Percentiles rank a stretch among this genome's conserved stretches.
Conservation (phyloP, 2,113 vertebrate genomes). For the Hylia prasina region DNA sequence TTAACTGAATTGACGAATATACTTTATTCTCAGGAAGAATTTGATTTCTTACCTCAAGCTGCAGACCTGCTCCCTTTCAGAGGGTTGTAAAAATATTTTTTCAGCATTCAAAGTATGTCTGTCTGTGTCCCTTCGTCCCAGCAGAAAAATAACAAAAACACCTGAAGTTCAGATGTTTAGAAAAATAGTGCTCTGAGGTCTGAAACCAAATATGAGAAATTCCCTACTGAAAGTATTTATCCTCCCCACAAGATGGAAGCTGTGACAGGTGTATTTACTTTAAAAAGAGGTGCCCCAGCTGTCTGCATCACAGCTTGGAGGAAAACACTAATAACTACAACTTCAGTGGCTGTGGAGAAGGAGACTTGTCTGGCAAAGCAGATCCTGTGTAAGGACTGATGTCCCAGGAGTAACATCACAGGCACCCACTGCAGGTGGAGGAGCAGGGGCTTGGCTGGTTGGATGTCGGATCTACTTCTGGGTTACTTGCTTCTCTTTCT, state of each 20-base stretch:
- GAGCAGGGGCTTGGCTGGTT: neutral
- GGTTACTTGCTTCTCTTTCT: neutral
- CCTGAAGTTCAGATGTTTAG: slow-evolving; percentile 2
- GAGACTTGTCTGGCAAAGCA: neutral
- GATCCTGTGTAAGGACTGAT: neutral
- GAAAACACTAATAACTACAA: neutral
- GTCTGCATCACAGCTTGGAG: neutral
- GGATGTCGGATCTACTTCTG: neutral
- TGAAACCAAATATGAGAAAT: slow-evolving; percentile 7
- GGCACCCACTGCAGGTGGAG: neutral
- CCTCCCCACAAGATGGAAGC: neutral
- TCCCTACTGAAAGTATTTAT: slow-evolving; percentile 3
- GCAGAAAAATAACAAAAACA: neutral
- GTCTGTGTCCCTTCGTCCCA: neutral
- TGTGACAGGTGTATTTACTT: slow-evolving; percentile 15
- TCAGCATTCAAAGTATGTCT: neutral
- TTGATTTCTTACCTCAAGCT: slow-evolving; percentile 14
- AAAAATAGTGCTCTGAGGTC: slow-evolving; percentile 19
- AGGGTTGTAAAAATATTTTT: slow-evolving; percentile 35
- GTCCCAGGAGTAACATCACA: neutral
- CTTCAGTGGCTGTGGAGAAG: neutral
- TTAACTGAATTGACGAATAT: neutral
- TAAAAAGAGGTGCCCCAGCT: neutral
- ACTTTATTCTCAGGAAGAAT: neutral
- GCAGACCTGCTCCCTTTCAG: neutral